Evolutionary conservation across 2,113 vertebrate species (phyloP).

Genomic region (Python bivittatus): DNA sequence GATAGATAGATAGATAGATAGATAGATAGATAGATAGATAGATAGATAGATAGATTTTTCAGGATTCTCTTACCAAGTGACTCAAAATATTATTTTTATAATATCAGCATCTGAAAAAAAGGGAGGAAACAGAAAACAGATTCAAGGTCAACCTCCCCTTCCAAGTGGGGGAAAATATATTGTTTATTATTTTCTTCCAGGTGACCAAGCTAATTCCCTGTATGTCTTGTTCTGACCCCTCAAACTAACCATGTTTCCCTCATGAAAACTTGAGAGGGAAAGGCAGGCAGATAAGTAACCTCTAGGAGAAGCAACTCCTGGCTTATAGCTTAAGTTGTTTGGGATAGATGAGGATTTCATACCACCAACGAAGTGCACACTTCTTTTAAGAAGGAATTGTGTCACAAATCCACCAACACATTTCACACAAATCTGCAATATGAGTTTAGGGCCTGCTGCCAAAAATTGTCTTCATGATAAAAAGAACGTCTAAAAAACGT

Average conservation of each 20-base stretch:
- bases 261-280: not conserved
- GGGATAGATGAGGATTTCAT: slow-evolving; percentile 17
- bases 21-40: too few species aligned
- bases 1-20: too few species aligned
- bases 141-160: not conserved
- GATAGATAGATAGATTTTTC: not conserved
- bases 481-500: slow-evolving; percentile 9
- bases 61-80: not conserved
- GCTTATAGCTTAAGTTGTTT: not conserved
- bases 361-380: slow-evolving; percentile 13
- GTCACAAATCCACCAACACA: not conserved
- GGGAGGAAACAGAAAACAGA: not conserved
- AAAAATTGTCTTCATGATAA: slow-evolving; percentile 21
- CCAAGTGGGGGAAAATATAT: not conserved
- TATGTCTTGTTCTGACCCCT: not conserved
- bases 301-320: not conserved
- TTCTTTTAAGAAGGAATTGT: not conserved
- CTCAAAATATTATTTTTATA: not conserved
- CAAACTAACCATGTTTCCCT: not conserved
- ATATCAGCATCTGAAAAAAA: not conserved
- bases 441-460: slow-evolving; percentile 4
- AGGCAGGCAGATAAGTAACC: not conserved
- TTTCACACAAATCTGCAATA: slow-evolving; percentile 9
- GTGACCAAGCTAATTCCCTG: not conserved
- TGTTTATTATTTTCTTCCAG: not conserved